Evolutionary conservation across 2,888 invertebrate genomes (phyloP).

Genomic region (Trilocha varians): DNA sequence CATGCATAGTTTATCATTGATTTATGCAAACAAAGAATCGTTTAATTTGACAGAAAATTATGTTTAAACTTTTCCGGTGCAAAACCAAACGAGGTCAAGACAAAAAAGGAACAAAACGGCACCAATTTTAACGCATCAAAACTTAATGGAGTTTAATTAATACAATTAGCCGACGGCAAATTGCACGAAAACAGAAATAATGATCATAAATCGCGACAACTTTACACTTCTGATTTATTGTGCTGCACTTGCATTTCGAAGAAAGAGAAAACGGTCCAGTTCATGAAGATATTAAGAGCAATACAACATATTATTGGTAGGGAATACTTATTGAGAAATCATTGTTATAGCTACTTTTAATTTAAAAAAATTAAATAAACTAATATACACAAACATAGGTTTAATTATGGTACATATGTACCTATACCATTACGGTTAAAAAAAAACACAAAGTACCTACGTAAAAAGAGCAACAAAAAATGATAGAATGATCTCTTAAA

Average conservation of each 20-base stretch:
- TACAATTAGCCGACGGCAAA: slow-evolving; percentile 70
- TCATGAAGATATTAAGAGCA: slow-evolving; percentile 58
- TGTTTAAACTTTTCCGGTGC: slow-evolving; percentile 6
- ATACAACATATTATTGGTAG: slow-evolving; percentile 61
- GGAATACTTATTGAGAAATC: slow-evolving; percentile 61
- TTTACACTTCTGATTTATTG: slow-evolving; percentile 73
- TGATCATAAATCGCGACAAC: slow-evolving; percentile 69
- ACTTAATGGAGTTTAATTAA: slow-evolving; percentile 68
- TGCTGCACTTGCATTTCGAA: slow-evolving; percentile 65
- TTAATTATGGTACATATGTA: no score
- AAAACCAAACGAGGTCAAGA: slow-evolving; percentile 31
- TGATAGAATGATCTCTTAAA: no score
- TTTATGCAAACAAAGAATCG: no score
- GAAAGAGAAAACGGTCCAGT: slow-evolving; percentile 72
- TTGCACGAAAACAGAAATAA: slow-evolving; percentile 68
- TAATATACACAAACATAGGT: no score
- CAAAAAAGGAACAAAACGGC: slow-evolving; percentile 39
- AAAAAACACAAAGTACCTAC: no score
- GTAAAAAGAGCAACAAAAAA: no score
- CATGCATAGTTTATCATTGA: no score
- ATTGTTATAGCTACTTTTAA: no score
- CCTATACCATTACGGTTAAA: no score
- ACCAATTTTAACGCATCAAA: slow-evolving; percentile 52
- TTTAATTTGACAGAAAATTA: no score
- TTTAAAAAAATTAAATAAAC: no score